Evolutionary conservation across 2,113 vertebrate species (phyloP), one percentile per base, ranked within the genome.

Genomic region (Hippocampus mohnikei): DNA sequence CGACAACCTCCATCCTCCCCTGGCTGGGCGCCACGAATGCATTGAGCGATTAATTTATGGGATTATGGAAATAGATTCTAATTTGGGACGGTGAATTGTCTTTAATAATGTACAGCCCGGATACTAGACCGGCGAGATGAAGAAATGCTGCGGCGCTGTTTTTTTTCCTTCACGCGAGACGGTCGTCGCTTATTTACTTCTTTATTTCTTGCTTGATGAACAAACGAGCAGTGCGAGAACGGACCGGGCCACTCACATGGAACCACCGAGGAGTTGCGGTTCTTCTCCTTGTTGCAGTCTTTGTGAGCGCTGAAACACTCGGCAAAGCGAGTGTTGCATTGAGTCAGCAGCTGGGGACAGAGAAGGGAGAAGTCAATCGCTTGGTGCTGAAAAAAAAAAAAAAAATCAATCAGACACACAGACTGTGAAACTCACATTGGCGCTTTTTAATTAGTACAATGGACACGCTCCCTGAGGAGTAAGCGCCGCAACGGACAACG

Each of bases 211-310:
- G 50, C 20, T 40, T 27, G 42, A 5, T 20, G 50, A 50, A 44
- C 21, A n/a, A 44, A 44, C 62, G n/a, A 44, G 56, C 66, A 66
- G 61, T 21, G 37, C 55, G 69, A 66, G 67, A 82, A 65, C 23
- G 68, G 69, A 73, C 33, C 23, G 55, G 44, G 62, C 74, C 66
- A 91, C 96, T 95, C 93, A 99, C 97, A 95, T 11, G 97, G 97
- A 88, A 99, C 95, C 3, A 99, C 96, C 4, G 96, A 97, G 82
- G 97, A 99, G 86, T 97, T 99, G 81, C 96, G 95, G 92, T 99
- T 99, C 92, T 99, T 99, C 82, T 97, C 96, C 92, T 99, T 99
- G 95, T 99, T 99, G 88, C 95, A 96, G 79, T 99, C 95, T 84
- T 98, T 99, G 90, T 98, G 95, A 79, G 96, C 96, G 66, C 95